Conservation (phyloP, 2,888 invertebrate species). For the Cantharis rustica region DNA sequence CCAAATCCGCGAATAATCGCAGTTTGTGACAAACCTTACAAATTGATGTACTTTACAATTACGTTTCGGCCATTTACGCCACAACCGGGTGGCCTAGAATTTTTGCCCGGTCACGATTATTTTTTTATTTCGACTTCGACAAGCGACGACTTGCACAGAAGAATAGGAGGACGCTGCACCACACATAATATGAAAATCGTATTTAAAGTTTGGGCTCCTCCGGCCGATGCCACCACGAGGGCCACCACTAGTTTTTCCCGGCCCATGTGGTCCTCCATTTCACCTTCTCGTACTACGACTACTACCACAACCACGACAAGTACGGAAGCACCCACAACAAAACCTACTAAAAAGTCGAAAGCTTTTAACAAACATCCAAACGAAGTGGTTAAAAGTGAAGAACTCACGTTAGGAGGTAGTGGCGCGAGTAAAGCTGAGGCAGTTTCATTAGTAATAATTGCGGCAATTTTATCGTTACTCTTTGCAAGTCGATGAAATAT, state of each 20-base stretch:
- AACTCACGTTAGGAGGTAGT: conserved; percentile 74
- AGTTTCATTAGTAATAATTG: conserved; percentile 40
- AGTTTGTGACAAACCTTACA: conserved; percentile 93
- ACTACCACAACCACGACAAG: conserved; percentile 48
- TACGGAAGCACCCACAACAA: conserved; percentile 51
- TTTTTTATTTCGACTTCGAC: conserved; percentile 93
- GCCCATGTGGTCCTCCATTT: conserved; percentile 54
- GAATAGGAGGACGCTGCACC: conserved; percentile 90
- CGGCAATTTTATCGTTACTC: conserved; percentile 41
- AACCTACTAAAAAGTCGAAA: conserved; percentile 63
- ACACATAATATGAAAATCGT: conserved; percentile 96
- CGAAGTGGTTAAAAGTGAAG: conserved; percentile 92
- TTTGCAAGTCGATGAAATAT: conserved; percentile 50
- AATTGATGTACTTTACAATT: conserved; percentile 93
- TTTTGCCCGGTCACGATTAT: conserved; percentile 92
- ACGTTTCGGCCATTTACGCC: conserved; percentile 96
- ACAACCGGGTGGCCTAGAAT: conserved; percentile 92
- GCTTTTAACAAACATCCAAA: conserved; percentile 82
- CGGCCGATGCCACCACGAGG: conserved; percentile 59
- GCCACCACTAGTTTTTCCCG: conserved; percentile 42
- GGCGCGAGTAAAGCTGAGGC: conserved; percentile 21
- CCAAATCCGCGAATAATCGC: conserved; percentile 92
- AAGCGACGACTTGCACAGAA: conserved; percentile 87
- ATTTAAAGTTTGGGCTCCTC: conserved; percentile 78
- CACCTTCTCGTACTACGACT: conserved; percentile 50